Percentiles rank a stretch among this genome's conserved stretches.
These are phyloP conservation scores for Bovichtus diacanthus DNA, from an alignment of 2,797 vertebrate species.

Conservation along the genomic window DNA sequence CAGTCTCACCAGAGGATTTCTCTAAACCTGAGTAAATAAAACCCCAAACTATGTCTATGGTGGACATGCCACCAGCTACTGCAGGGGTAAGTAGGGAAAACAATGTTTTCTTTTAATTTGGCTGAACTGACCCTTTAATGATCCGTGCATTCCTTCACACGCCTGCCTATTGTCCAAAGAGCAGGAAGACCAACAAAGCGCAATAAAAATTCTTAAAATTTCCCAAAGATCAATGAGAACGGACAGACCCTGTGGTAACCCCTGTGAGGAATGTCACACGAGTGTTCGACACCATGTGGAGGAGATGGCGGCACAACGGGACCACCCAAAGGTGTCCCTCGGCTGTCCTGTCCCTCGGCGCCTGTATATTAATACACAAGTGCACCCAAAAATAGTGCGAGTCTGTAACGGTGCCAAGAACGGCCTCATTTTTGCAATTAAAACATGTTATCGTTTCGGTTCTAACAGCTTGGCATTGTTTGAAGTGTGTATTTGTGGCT, in stretches of 20 bases:
- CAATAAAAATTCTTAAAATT: constrained; percentile 74
- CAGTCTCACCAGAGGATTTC: not conserved
- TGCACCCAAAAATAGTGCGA: constrained; percentile 14
- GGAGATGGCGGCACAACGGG: constrained; percentile 39
- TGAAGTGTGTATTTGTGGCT: constrained; percentile 27
- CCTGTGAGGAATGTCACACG: constrained; percentile 80
- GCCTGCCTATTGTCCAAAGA: constrained; percentile 49
- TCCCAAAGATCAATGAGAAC: constrained; percentile 69
- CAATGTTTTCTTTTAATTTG: constrained; percentile 37
- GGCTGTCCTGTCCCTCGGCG: constrained; percentile 3
- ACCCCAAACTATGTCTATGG: not conserved
- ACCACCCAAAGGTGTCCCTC: constrained; percentile 64
- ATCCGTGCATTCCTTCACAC: constrained; percentile 49
- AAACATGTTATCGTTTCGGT: not conserved
- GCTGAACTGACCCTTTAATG: constrained; percentile 41
- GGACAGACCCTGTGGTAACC: constrained; percentile 72
- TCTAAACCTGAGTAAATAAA: constrained; percentile 12
- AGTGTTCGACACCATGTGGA: constrained; percentile 57
- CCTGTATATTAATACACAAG: constrained; percentile 37
- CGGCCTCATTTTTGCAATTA: not conserved
- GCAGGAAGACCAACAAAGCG: constrained; percentile 59
- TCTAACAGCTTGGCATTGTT: not conserved
- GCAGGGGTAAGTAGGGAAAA: not conserved
- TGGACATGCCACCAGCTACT: not conserved
- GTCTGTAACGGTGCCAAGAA: constrained; percentile 3